Base-by-base conservation (phyloP, 37 sponge, comb jelly and placozoan species). In the Petrosia ficiformis region DNA sequence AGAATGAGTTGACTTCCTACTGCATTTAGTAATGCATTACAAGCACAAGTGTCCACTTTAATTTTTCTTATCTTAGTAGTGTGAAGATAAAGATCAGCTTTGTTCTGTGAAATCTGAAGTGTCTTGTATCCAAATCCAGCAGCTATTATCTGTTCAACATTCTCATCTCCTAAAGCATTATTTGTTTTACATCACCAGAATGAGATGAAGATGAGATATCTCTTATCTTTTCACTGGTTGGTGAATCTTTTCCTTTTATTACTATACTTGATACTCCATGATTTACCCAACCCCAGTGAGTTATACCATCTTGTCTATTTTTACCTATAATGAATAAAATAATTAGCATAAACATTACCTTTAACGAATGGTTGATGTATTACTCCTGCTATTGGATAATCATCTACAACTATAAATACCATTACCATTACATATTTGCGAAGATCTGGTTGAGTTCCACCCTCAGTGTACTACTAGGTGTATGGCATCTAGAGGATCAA, bases 61-160 rank as follows among this genome's bases (percentile, higher is more conserved):
- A 97, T 83, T 67, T 97, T 96, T 81, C 2, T 31, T 10, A n/a
- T 80, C 75, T n/a, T 74, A 70, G 26, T n/a, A n/a, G n/a, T n/a
- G n/a, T n/a, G n/a, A n/a, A n/a, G n/a, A n/a, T n/a, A n/a, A n/a
- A n/a, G n/a, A n/a, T n/a, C n/a, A n/a, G n/a, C n/a, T n/a, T n/a
- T n/a, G n/a, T n/a, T n/a, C n/a, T n/a, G n/a, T n/a, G 87, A 37
- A 28, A 98, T 86, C 36, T 84, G 81, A 2, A 98, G 77, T 0
- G 78, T 64, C 57, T 98, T 98, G 76, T 92, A 95, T 8, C 99
- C 99, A 61, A 96, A 85, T 16, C 99, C 99, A 44, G 94, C 99
- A 19, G 99, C 99, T 1, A 36, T 36, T 5, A 85, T 69, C 8
- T 83, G 64, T 11, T 82, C 56, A 14, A 88, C 80, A 43, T 37